Percentiles rank a stretch among this genome's conserved stretches.
Conservation (phyloP, 2,113 vertebrate species). For the Melospiza melodia region DNA sequence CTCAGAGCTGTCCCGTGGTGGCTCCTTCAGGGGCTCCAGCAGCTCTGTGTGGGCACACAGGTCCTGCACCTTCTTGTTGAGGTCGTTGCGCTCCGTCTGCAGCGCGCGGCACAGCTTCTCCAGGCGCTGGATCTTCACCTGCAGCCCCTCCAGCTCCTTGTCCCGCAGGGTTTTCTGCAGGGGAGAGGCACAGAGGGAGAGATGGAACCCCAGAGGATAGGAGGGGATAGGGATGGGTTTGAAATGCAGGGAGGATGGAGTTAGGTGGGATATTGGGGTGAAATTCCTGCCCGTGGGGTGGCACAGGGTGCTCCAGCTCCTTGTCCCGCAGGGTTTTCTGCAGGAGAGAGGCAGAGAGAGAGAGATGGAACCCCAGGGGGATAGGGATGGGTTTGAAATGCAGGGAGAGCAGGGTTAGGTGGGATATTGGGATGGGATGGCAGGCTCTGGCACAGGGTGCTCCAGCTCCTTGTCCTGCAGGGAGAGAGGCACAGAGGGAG, state of each 20-base stretch:
- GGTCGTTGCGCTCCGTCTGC: conserved; percentile 93
- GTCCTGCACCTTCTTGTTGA: conserved; percentile 94
- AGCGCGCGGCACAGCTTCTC: conserved; percentile 95
- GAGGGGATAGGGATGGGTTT: no score
- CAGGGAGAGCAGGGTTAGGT: no score
- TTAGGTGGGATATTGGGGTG: no score
- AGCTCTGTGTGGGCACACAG: conserved; percentile 69
- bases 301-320: no score
- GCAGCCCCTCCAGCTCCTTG: conserved; percentile 90
- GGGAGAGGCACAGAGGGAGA: background rate
- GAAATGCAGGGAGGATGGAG: no score
- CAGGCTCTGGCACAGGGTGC: no score
- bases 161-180: conserved; percentile 91
- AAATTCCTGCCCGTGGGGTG: no score
- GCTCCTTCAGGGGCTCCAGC: background rate
- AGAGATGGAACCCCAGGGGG: no score
- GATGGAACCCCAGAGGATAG: fast-evolving
- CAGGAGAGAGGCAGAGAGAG: no score
- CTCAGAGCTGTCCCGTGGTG: background rate
- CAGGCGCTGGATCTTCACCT: conserved; percentile 92
- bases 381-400: no score
- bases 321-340: no score
- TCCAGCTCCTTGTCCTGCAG: conserved; percentile 81
- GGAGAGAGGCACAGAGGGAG: background rate
- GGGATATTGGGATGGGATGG: no score